phyloP scores from a whole-genome alignment of 2,797 vertebrate genomes.

The Pantherophis alleghaniensis region DNA sequence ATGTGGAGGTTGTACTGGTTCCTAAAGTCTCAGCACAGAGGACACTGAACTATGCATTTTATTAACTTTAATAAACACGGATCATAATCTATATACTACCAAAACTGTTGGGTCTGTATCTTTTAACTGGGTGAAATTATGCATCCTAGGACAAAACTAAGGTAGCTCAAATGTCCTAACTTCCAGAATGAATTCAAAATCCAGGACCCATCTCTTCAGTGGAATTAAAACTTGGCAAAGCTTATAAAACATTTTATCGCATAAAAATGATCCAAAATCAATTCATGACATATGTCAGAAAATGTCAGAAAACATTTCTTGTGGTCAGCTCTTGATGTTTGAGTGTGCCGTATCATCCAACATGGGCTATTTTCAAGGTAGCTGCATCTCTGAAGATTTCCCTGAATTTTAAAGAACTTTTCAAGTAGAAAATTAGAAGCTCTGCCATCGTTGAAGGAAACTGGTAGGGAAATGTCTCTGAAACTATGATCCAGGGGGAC shows the following conservation, averaged over 20 bases:
- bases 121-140: background rate
- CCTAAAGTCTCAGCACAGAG: background rate
- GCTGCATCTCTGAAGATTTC: background rate
- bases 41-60: background rate
- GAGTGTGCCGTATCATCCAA: background rate
- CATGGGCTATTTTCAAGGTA: background rate
- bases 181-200: background rate
- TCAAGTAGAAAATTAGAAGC: background rate
- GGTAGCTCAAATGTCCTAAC: background rate
- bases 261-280: background rate
- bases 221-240: background rate
- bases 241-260: background rate
- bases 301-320: background rate
- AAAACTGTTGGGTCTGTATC: background rate
- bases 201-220: background rate
- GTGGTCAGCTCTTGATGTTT: background rate
- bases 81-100: background rate
- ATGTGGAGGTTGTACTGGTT: background rate
- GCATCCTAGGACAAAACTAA: background rate
- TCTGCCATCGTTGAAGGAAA: background rate
- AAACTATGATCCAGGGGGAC: background rate
- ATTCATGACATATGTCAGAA: background rate
- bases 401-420: background rate
- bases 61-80: background rate
- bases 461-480: background rate